Base-by-base conservation (phyloP, 2,113 vertebrate species). In the Nipponia nippon region DNA sequence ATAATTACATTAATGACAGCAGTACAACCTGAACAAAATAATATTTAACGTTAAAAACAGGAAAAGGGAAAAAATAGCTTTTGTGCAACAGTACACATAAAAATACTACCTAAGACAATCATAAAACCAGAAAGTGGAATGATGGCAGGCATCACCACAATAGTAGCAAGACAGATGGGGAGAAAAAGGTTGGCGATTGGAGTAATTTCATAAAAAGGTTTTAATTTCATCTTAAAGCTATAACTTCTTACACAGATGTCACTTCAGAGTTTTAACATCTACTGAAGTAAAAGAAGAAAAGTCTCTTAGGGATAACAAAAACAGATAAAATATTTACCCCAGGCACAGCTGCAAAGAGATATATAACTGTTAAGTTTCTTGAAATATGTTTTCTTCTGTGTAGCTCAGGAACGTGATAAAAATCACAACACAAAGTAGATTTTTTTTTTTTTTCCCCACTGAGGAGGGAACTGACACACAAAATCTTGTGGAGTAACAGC, bases 61-160 rank as follows among this genome's bases (percentile, higher is more conserved):
- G 65, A 46, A 50, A 86, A 40, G 2, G 1, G 1, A 7, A 29
- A 29, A 78, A 30, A 10, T 5, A 44, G 1, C 2, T 9, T 69
- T 83, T 62, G 16, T 52, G 27, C 58, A 88, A 76, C 8, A 36
- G 9, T 16, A 53, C 13, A 61, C 34, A 59, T 26, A 34, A 87
- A 89, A 84, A 66, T 42, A 49, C 11, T 21, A 34, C 18, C 22
- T 10, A 76, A 58, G 53, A 29, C 14, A 83, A 84, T 0, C 81
- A 59, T 11, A 63, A 67, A 75, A 75, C 3, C 32, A 73, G 26
- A 30, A 76, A 87, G 6, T 20, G 16, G 21, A 89, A 81, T 8
- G 8, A 80, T 13, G 6, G n/a, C 22, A 87, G 42, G 14, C 19
- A 77, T 22, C 40, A 82, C 13, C 46, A 83, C 30, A 52, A 42